Evolutionary conservation across 1,140 invertebrate species (phyloP).

Genomic region (Diabrotica virgifera): DNA sequence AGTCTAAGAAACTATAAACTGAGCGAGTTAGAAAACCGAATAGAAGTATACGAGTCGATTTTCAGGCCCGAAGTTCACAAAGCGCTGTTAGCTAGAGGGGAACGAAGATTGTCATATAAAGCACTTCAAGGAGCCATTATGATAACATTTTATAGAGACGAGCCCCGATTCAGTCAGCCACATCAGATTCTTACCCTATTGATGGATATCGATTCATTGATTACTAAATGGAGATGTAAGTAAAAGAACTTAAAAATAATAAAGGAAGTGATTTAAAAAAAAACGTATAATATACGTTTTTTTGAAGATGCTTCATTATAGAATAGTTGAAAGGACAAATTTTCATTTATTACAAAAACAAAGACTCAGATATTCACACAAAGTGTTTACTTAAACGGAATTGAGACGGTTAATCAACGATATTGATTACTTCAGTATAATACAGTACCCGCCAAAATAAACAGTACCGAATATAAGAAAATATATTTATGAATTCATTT

Average conservation of each 20-base stretch:
- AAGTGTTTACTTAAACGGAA: too few species aligned
- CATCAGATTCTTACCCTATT: slow-evolving; percentile 90
- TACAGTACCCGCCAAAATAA: too few species aligned
- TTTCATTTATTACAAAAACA: too few species aligned
- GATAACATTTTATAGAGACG: slow-evolving; percentile 95
- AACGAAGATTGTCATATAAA: slow-evolving; percentile 82
- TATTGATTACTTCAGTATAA: too few species aligned
- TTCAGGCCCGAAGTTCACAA: slow-evolving; percentile 82
- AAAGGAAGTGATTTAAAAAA: too few species aligned
- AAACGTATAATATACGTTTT: too few species aligned
- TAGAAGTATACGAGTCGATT: slow-evolving; percentile 85
- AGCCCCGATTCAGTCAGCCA: slow-evolving; percentile 94
- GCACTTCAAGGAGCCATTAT: slow-evolving; percentile 87
- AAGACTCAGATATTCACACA: too few species aligned
- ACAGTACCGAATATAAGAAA: too few species aligned
- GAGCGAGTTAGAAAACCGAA: slow-evolving; percentile 71
- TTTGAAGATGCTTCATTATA: too few species aligned
- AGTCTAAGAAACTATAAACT: slow-evolving; percentile 58
- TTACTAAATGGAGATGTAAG: slow-evolving; percentile 99
- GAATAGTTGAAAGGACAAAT: too few species aligned
- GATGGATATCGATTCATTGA: slow-evolving; percentile 97
- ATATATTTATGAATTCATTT: too few species aligned
- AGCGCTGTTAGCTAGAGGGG: slow-evolving; percentile 75
- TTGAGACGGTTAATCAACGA: too few species aligned
- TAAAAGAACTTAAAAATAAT: slow-evolving; percentile 25